Evolutionary conservation across 2,888 invertebrate genomes (phyloP), one percentile per base, ranked within the genome.

Genomic region (Andrena praecox): DNA sequence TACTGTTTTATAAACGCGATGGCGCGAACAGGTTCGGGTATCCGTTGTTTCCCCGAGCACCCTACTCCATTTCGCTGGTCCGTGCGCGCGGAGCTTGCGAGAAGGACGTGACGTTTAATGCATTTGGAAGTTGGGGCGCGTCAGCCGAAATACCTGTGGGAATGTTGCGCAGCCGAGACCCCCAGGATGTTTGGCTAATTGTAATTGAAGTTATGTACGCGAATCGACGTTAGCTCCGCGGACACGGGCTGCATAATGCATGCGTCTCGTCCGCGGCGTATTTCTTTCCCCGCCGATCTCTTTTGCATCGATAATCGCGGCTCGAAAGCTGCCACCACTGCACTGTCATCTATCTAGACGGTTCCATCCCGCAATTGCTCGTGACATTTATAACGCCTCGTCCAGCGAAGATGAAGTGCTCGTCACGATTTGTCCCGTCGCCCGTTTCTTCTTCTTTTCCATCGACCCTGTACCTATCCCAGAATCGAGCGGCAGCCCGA

Each of bases 111-210:
- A 71, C 69, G 75, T 60, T 42, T 80, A 82, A 80, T 80, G 81
- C 78, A 62, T 83, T 62, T 72, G 42, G 56, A 31, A 67, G 75
- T 63, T 68, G 75, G 67, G 50, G 54, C 64, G 71, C 82, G 82
- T 82, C 76, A 59, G 64, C 66, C 82, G 62, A 83, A 73, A 77
- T 83, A 77, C 83, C 83, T 82, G 83, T 71, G 83, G 77, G 82
- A 82, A 76, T 59, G 77, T 68, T 29, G 63, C 33, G 67, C 70
- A 4, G 8, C 50, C 8, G 12, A 68, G 82, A 82, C 83, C 83
- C 68, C 83, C 83, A 77, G 76, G 82, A 82, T 76, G 83, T 68
- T 82, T 71, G 82, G 68, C 82, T 82, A 82, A 82, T 82, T 82
- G 82, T 76, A 76, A 77, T 82, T 72, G 76, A 68, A 82, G 76